Conservation (phyloP, 64 coral and sea anemone species). For the Porites lutea region DNA sequence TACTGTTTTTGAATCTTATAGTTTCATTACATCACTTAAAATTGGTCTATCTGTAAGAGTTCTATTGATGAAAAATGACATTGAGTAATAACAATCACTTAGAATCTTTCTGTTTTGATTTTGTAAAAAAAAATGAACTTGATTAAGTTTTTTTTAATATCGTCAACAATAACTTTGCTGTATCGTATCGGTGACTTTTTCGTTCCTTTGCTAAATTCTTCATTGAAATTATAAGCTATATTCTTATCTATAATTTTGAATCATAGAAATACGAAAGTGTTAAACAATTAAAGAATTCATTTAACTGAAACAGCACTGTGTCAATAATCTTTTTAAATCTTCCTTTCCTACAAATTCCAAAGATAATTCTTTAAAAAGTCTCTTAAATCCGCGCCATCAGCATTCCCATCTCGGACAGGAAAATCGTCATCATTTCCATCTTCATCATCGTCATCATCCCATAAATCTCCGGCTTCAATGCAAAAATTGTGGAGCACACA, state of each 20-base stretch:
- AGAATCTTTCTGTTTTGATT: background rate
- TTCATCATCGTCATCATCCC: too few relatives aligned
- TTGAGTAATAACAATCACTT: too few relatives aligned
- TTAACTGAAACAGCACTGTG: background rate
- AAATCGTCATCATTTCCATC: too few relatives aligned
- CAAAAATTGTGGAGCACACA: conserved; percentile 64
- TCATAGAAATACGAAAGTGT: background rate
- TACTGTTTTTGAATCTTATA: conserved; percentile 13
- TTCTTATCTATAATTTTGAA: background rate
- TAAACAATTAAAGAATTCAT: background rate
- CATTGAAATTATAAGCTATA: conserved; percentile 14
- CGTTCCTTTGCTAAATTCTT: background rate
- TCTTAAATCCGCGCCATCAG: too few relatives aligned
- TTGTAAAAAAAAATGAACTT: background rate
- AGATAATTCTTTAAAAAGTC: too few relatives aligned
- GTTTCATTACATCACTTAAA: background rate
- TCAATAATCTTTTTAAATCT: too few relatives aligned
- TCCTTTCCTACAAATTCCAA: too few relatives aligned
- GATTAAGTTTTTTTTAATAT: background rate
- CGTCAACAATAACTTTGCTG: background rate
- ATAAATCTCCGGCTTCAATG: conserved; percentile 39
- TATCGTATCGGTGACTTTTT: background rate
- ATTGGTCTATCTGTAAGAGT: background rate
- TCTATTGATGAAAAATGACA: background rate
- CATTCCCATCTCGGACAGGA: too few relatives aligned